Percentiles rank a stretch among this genome's conserved stretches.
Conservation (phyloP, 2,888 invertebrate genomes). For the Phasia obesa region DNA sequence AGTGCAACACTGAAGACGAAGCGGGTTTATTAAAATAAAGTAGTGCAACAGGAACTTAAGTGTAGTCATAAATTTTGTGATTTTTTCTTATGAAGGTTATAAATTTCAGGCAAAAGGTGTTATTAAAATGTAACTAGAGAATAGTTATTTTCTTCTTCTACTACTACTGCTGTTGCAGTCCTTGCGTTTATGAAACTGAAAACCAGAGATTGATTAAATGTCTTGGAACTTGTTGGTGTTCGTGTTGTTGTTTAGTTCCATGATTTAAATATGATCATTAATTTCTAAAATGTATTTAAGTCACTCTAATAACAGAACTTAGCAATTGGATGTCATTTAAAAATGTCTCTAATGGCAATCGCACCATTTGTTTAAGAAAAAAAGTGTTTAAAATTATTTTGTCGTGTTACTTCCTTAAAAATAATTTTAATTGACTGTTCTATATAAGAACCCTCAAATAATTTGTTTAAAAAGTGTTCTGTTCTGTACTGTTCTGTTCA, state of each 20-base stretch:
- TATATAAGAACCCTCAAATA: no score
- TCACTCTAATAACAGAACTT: slow-evolving; percentile 30
- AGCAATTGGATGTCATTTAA: slow-evolving; percentile 1
- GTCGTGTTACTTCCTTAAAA: no score
- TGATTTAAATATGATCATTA: slow-evolving; percentile 57
- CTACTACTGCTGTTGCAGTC: neutral
- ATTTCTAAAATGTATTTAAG: slow-evolving; percentile 43
- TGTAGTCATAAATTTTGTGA: slow-evolving; percentile 69
- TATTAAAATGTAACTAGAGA: slow-evolving; percentile 65
- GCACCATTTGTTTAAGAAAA: neutral
- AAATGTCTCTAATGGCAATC: slow-evolving; percentile 22
- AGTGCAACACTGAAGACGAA: slow-evolving; percentile 7
- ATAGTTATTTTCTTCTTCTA: neutral
- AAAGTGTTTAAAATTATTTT: neutral
- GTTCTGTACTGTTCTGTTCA: no score
- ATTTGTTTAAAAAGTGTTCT: no score
- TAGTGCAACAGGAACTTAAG: slow-evolving; percentile 69
- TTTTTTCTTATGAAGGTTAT: slow-evolving; percentile 69
- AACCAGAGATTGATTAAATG: slow-evolving; percentile 61
- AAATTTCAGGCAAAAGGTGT: slow-evolving; percentile 68
- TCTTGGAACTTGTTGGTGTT: slow-evolving; percentile 34
- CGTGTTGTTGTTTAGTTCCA: slow-evolving; percentile 29
- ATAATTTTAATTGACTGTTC: no score
- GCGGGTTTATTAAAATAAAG: slow-evolving; percentile 65
- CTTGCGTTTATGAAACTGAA: slow-evolving; percentile 31